Evolutionary conservation across 2,797 vertebrate species (phyloP), one percentile per base, ranked within the genome.

Genomic region (Onychomys leucogaster): DNA sequence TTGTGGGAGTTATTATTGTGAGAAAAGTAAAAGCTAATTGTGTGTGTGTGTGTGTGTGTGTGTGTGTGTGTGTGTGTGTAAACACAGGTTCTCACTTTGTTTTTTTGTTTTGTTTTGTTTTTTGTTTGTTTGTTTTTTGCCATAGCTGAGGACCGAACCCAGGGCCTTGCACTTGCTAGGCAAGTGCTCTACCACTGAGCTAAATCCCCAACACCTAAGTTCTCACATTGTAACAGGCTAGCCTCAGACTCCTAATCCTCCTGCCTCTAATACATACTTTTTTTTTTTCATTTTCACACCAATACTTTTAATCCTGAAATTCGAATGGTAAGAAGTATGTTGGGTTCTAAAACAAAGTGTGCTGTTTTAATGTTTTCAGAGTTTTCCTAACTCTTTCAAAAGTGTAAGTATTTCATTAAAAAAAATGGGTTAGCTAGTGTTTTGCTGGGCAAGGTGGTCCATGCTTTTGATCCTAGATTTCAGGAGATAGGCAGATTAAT

Each of bases 311-410:
- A 32, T 97, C 46, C 41, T 85, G 73, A 94, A 86, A 81, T 81
- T 86, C 89, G 73, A 93, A 89, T 88, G 55, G n/a, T 93, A 91
- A 92, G 90, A 90, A 11, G 8, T 90, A 32, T 93, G 29, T 80
- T 96, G 52, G 13, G 73, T 81, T 93, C 52, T 27, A 27, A 82
- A 82, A 75, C n/a, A 95, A 57, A 27, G 34, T 92, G 21, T 97
- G n/a, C 55, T 65, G 8, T 95, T 96, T 95, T 94, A 87, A 77
- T 95, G 29, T 91, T 96, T 95, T 93, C n/a, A 65, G 63, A 94
- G 59, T 96, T 91, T 98, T 92, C 57, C 46, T n/a, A 92, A 21
- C 46, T 89, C 11, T 93, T 88, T 76, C 5, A 32, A 95, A 23
- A 43, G 9, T 91, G 17, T 95, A 85, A 76, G 2, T 93, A 81